A percentile compares a stretch with the other conserved stretches of the same genome.
Conservation (phyloP, 1,140 invertebrate species). For the Drosophila bocqueti region DNA sequence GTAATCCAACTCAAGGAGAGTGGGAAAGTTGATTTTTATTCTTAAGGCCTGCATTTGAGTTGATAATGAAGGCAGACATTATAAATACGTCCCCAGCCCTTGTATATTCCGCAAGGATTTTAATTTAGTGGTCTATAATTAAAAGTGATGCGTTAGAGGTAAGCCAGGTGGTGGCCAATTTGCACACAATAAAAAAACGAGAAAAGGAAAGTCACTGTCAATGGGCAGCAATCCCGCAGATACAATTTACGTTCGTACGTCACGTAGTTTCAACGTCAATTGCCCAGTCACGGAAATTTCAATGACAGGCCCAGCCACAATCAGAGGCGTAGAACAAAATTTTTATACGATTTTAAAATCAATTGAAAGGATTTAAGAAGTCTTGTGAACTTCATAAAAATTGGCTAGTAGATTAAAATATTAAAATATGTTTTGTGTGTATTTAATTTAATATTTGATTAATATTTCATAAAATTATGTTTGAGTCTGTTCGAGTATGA, state of each 20-base stretch:
- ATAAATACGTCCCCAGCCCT: slow-evolving; percentile 26
- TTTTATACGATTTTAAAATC: background rate
- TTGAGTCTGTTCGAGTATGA: background rate
- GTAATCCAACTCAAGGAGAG: slow-evolving; percentile 23
- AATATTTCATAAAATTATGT: background rate
- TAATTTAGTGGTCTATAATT: slow-evolving; percentile 83
- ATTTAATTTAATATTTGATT: background rate
- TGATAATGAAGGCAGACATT: slow-evolving; percentile 65
- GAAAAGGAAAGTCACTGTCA: slow-evolving; percentile 28
- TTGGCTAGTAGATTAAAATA: no score
- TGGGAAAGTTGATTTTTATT: slow-evolving; percentile 55
- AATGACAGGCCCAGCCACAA: slow-evolving; percentile 59
- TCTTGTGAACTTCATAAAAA: no score
- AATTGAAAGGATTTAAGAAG: no score
- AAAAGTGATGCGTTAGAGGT: slow-evolving; percentile 45
- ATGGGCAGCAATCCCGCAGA: slow-evolving; percentile 52
- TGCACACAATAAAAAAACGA: slow-evolving; percentile 66
- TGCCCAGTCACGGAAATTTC: slow-evolving; percentile 80
- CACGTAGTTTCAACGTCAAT: slow-evolving; percentile 80
- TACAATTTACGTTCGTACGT: slow-evolving; percentile 61
- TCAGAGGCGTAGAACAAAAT: slow-evolving; percentile 13
- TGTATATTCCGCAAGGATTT: slow-evolving; percentile 42
- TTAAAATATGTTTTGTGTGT: no score
- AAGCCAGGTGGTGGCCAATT: slow-evolving; percentile 47
- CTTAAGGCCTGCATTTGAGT: slow-evolving; percentile 51